phyloP scores from a whole-genome alignment of 2,113 vertebrate genomes.

The Nycticorax nycticorax region DNA sequence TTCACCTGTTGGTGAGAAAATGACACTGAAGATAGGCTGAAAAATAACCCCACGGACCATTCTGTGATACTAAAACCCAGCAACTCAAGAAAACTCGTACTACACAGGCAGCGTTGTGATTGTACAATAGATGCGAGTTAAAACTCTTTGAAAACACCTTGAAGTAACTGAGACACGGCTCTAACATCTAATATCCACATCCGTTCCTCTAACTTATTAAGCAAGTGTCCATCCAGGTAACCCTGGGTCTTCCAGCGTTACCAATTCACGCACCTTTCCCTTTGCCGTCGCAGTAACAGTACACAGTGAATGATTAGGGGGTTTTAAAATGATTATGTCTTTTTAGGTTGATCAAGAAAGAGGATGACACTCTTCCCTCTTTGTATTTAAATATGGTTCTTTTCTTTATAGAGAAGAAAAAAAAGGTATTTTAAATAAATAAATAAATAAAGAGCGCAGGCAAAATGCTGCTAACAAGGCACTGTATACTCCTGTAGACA shows the following conservation, averaged over 20 bases:
- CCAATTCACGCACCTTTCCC: too few species aligned
- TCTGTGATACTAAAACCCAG: neutral
- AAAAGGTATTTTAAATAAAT: neutral
- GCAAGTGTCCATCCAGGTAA: neutral
- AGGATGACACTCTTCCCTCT: neutral
- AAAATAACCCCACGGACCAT: neutral
- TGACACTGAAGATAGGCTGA: neutral
- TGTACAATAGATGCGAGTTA: neutral
- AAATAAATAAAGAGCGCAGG: too few species aligned
- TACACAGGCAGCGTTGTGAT: neutral
- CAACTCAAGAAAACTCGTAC: neutral
- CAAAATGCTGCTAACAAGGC: neutral
- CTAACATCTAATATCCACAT: neutral
- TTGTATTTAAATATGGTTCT: neutral
- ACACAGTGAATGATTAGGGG: neutral
- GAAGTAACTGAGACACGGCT: neutral
- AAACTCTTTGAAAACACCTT: neutral
- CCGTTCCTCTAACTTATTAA: neutral
- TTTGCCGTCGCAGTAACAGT: neutral
- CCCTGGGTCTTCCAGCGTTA: neutral
- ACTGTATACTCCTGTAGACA: neutral
- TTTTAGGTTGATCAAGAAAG: neutral
- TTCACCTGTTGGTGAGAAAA: constrained; percentile 82
- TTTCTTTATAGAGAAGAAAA: neutral
- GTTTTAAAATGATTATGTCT: neutral